A percentile compares a stretch with the other conserved stretches of the same genome.
Conservation (phyloP, 2,113 vertebrate species). For the Oryzias javanicus region DNA sequence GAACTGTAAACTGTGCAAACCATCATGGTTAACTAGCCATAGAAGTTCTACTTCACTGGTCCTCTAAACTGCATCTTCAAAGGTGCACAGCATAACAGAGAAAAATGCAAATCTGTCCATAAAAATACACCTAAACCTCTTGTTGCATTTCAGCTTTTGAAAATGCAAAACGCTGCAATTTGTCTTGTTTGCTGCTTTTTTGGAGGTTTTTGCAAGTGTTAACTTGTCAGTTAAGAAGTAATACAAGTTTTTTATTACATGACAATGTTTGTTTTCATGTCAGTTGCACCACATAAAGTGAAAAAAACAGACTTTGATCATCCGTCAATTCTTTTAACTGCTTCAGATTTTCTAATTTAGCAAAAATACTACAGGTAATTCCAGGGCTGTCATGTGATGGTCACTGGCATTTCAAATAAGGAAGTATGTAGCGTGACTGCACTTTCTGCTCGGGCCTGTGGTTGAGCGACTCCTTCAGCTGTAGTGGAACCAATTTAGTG, state of each 20-base stretch:
- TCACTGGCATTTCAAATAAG: slow-evolving; percentile 54
- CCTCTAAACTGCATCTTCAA: background rate
- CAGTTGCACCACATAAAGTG: background rate
- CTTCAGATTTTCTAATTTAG: background rate
- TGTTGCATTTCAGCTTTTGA: slow-evolving; percentile 37
- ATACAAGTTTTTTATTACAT: background rate
- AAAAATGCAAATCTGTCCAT: slow-evolving; percentile 57
- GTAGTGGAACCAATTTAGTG: slow-evolving; percentile 64
- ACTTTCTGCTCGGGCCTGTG: slow-evolving; percentile 61
- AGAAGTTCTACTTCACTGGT: slow-evolving; percentile 46
- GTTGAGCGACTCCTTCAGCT: slow-evolving; percentile 60
- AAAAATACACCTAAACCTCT: slow-evolving; percentile 40
- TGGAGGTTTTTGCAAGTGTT: background rate
- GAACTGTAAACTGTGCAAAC: slow-evolving; percentile 31
- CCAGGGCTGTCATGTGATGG: slow-evolving; percentile 47
- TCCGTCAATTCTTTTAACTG: background rate
- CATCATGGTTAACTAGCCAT: slow-evolving; percentile 48
- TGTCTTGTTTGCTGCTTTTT: slow-evolving; percentile 1
- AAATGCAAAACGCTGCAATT: slow-evolving; percentile 45
- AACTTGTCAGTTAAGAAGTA: background rate
- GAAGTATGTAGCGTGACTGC: slow-evolving; percentile 63
- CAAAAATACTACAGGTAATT: slow-evolving; percentile 33
- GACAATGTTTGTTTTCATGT: background rate
- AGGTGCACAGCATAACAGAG: slow-evolving; percentile 8
- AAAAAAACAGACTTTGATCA: background rate